Conservation (phyloP, 2,888 invertebrate genomes). For the Metallyticus violacea region DNA sequence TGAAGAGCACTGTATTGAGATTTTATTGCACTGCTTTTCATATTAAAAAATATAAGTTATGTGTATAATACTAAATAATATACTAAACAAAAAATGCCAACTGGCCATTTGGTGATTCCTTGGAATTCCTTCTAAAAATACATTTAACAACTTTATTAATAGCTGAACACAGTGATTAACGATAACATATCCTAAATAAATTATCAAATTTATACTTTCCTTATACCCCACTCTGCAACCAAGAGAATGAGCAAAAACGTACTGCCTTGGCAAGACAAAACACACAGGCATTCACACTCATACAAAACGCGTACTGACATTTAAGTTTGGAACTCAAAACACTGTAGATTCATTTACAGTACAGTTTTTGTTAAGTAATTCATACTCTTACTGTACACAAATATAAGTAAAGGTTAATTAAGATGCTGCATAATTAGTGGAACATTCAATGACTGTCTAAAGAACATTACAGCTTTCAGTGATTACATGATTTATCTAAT, state of each 20-base stretch:
- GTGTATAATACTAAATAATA: background rate
- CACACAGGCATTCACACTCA: no score
- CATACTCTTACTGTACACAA: background rate
- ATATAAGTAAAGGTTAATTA: background rate
- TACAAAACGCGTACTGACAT: no score
- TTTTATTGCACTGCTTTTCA: no score
- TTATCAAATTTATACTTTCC: background rate
- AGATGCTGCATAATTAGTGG: no score
- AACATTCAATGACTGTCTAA: no score
- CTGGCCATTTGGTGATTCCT: background rate
- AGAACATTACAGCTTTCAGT: no score
- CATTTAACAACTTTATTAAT: background rate
- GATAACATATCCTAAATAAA: background rate
- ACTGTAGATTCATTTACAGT: background rate
- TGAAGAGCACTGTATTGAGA: no score
- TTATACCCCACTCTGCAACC: background rate
- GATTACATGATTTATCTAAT: no score
- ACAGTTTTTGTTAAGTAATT: background rate
- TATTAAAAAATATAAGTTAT: no score
- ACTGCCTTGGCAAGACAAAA: no score
- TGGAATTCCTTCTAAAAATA: background rate
- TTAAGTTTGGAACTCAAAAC: no score
- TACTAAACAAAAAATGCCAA: background rate
- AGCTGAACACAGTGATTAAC: background rate
- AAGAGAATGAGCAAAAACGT: background rate